These are phyloP conservation scores for Rissa tridactyla DNA, from an alignment of 2,113 vertebrate genomes.

Conservation along the genomic window DNA sequence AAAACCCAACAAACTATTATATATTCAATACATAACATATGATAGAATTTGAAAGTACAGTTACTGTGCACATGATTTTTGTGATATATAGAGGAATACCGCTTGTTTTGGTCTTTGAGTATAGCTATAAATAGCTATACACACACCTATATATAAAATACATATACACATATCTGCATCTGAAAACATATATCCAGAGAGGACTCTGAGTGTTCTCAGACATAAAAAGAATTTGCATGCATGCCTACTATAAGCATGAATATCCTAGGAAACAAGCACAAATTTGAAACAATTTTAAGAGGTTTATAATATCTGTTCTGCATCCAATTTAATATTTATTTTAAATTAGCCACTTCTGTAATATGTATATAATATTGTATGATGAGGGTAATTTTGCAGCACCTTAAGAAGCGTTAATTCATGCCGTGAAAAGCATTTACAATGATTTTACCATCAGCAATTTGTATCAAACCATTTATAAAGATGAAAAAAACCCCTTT, in stretches of 20 bases:
- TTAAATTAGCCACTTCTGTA: conserved; percentile 33
- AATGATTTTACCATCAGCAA: conserved; percentile 14
- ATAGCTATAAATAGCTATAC: neutral
- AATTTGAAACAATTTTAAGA: neutral
- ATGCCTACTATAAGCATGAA: neutral
- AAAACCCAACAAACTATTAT: neutral
- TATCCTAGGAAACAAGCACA: neutral
- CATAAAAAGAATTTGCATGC: neutral
- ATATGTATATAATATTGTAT: conserved; percentile 9
- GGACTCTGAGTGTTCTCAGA: neutral
- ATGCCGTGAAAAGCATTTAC: conserved; percentile 1
- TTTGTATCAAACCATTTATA: conserved; percentile 20
- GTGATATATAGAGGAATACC: neutral
- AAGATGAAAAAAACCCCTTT: neutral
- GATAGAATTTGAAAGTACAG: neutral
- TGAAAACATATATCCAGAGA: neutral
- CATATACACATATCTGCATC: neutral
- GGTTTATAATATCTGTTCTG: neutral
- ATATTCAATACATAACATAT: neutral
- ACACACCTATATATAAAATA: neutral
- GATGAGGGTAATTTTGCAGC: conserved; percentile 38
- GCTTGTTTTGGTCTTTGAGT: neutral
- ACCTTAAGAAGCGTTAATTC: conserved; percentile 34
- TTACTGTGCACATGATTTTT: neutral
- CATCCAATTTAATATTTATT: conserved; percentile 18